These are phyloP conservation scores for Antheraea yamamai DNA, from an alignment of 2,888 invertebrate species.

Conservation along the genomic window DNA sequence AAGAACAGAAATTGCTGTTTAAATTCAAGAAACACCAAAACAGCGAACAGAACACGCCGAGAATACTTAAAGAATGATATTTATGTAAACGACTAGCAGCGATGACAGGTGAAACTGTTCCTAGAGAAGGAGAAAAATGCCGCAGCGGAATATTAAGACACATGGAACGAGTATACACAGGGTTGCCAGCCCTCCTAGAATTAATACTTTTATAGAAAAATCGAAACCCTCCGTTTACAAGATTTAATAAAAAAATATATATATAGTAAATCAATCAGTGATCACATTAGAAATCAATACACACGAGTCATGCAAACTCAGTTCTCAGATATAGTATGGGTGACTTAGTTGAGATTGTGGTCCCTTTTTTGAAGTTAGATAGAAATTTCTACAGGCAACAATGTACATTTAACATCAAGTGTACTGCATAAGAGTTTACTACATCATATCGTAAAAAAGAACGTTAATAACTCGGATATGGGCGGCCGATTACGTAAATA, in stretches of 20 bases:
- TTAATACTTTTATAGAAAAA: not conserved
- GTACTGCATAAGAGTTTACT: not conserved
- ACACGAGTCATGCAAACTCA: not conserved
- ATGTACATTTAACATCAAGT: not conserved
- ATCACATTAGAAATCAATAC: not conserved
- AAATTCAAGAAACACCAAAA: conserved; percentile 63
- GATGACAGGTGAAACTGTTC: conserved; percentile 72
- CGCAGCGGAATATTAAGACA: conserved; percentile 61
- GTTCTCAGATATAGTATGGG: not conserved
- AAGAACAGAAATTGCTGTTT: conserved; percentile 47
- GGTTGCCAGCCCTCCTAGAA: not conserved
- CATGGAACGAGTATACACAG: conserved; percentile 41
- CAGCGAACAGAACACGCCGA: conserved; percentile 52
- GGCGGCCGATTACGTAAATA: not conserved
- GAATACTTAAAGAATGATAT: conserved; percentile 74
- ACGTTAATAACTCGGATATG: not conserved
- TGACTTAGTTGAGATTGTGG: not conserved
- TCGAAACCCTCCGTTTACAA: not conserved
- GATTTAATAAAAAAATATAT: not conserved
- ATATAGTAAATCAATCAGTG: not conserved
- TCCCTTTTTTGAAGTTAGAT: not conserved
- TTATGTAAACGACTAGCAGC: conserved; percentile 63
- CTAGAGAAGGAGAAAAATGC: conserved; percentile 60
- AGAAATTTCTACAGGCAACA: not conserved
- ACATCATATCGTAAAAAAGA: not conserved